Percentiles rank a stretch among this genome's conserved stretches.
Evolutionary conservation across 2,888 invertebrate genomes (phyloP).

Genomic region (Sinotaia quadrata): DNA sequence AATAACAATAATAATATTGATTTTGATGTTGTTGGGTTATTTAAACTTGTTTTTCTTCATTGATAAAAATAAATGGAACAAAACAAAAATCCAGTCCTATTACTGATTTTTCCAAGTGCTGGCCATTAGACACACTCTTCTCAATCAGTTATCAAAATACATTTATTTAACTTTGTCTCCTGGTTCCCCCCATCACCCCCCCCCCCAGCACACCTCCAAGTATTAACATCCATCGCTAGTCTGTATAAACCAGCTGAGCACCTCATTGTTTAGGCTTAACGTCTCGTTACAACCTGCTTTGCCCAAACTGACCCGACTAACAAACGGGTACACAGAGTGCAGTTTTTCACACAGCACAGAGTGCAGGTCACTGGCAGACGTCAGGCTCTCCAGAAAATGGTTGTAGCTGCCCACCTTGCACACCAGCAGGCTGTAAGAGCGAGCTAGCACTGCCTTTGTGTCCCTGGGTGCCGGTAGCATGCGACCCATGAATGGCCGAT

Average conservation of each 20-base stretch:
- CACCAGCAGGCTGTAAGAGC: constrained; percentile 19
- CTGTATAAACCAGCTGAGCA: background rate
- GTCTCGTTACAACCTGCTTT: background rate
- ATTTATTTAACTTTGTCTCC: no score
- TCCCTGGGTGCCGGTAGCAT: constrained; percentile 39
- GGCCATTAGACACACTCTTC: no score
- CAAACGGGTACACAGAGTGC: constrained; percentile 13
- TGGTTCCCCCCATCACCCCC: no score
- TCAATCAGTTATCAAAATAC: no score
- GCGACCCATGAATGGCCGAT: constrained; percentile 32
- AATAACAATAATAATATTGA: no score
- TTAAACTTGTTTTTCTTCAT: no score
- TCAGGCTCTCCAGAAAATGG: constrained; percentile 26
- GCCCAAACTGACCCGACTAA: background rate
- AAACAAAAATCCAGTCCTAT: no score
- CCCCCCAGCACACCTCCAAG: background rate
- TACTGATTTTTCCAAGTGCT: no score
- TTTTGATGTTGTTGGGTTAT: no score
- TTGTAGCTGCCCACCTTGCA: constrained; percentile 30
- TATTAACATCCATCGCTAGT: background rate
- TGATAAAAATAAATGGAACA: no score
- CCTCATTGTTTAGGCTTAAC: background rate
- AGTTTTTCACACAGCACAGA: background rate
- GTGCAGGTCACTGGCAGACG: background rate
- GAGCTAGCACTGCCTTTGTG: constrained; percentile 23